Base-by-base conservation (phyloP, 2,797 vertebrate species). In the Antrozous pallidus region DNA sequence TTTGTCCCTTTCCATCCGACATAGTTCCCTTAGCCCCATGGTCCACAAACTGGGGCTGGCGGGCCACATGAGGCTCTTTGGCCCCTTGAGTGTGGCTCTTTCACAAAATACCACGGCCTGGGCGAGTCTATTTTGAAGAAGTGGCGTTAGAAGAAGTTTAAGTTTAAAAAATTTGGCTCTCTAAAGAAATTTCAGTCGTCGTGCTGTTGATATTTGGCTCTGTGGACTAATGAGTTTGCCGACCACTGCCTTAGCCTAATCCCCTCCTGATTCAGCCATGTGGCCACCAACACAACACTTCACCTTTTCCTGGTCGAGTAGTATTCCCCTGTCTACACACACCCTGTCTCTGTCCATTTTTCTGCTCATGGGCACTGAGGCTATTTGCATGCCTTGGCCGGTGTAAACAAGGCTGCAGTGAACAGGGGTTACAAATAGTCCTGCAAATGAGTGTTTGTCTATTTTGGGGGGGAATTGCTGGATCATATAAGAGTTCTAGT, bases 261-360 rank as follows among this genome's bases (percentile, higher is more conserved):
- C 22, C 40, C 58, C 40, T 45, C 31, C 4, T 3, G 78, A 33
- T 8, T 13, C 28, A 33, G 11, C 56, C 47, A 16, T 1, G 49
- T 77, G 33, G 49, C 33, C 54, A 24, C 38, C 31, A 42, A 8
- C 9, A 31, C 56, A 6, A 13, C 4, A 5, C 40, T 16, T 45
- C 18, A 8, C 45, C 58, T 45, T n/a, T 8, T 33, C 2, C 8
- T 0, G 28, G 40, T 4, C 0, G 40, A 5, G 28, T 33, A 2
- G 40, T 16, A 3, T 9, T 45, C 79, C 18, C 0, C 12, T 0
- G 4, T 8, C 0, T 2, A 6, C 8, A 33, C 5, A 3, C 16
- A 8, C 31, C 28, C 7, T 8, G 2, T 24, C 58, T n/a, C 79
- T 63, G 8, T 33, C 79, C 56, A 1, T 24, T 22, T 12, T 26